Percentiles rank a stretch among this genome's conserved stretches.
Evolutionary conservation across 1,140 invertebrate species (phyloP).

Genomic region (Holotrichia oblita): DNA sequence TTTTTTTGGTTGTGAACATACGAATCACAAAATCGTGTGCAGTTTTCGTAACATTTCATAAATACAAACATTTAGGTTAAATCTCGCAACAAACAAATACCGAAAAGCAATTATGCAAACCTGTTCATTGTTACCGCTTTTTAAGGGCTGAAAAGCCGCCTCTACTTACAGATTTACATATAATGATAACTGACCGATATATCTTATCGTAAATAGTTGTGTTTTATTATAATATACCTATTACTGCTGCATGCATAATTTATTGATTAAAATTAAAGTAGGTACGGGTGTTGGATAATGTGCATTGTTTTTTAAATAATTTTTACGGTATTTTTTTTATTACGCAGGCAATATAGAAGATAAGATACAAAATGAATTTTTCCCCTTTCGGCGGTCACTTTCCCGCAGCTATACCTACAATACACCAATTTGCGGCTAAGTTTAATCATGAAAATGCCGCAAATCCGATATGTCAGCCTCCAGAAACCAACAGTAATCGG

Average conservation of each 20-base stretch:
- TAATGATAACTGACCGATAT: background rate
- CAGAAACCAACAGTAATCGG: conserved; percentile 54
- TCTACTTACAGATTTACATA: too few relatives aligned
- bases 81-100: background rate
- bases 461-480: conserved; percentile 49
- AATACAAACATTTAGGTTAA: background rate
- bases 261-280: background rate
- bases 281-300: background rate
- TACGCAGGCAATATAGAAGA: conserved; percentile 20
- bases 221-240: background rate
- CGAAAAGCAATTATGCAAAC: conserved; percentile 11
- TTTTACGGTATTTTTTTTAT: background rate
- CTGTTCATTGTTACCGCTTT: too few relatives aligned
- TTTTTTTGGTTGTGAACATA: conserved; percentile 23
- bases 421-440: conserved; percentile 70
- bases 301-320: conserved; percentile 7
- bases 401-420: conserved; percentile 69
- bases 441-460: conserved; percentile 64
- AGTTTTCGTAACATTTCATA: background rate
- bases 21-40: background rate
- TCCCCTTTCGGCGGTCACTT: conserved; percentile 72
- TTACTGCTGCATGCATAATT: background rate
- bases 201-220: background rate
- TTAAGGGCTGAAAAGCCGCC: too few relatives aligned
- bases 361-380: conserved; percentile 67